Evolutionary conservation across 2,797 vertebrate genomes (phyloP).

Genomic region (Periophthalmus magnuspinnatus): DNA sequence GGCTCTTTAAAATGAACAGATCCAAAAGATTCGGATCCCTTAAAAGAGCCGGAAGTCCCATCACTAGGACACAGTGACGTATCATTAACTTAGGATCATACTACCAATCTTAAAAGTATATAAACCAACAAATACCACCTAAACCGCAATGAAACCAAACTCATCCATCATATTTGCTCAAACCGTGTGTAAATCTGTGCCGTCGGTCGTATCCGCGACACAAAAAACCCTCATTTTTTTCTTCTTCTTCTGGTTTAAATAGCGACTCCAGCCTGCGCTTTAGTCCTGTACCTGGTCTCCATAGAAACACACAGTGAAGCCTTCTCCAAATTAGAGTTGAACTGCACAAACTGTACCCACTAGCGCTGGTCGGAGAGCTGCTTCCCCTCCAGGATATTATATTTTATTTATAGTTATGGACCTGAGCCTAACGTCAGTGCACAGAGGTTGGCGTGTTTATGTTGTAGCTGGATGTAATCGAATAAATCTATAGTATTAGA

Average conservation of each 20-base stretch:
- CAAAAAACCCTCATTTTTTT: neutral
- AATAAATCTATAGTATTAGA: constrained; percentile 2
- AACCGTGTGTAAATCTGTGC: too few species aligned
- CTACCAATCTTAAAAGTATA: too few species aligned
- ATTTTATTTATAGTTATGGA: constrained; percentile 26
- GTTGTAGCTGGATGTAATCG: neutral
- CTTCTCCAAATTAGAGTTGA: constrained; percentile 24
- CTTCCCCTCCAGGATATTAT: constrained; percentile 16
- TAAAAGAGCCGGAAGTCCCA: too few species aligned
- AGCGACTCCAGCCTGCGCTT: constrained; percentile 22
- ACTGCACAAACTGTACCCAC: constrained; percentile 15
- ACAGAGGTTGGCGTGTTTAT: neutral
- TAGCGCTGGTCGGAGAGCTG: constrained; percentile 20
- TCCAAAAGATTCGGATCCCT: too few species aligned
- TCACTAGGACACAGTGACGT: too few species aligned
- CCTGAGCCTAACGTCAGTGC: neutral
- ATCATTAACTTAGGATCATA: too few species aligned
- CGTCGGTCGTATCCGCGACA: too few species aligned
- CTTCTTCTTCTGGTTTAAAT: neutral
- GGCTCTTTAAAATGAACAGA: too few species aligned
- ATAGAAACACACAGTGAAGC: constrained; percentile 66
- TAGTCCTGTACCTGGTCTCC: constrained; percentile 58
- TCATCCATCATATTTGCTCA: too few species aligned
- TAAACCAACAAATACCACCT: too few species aligned
- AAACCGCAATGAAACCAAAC: too few species aligned